Evolutionary conservation across 2,113 vertebrate species (phyloP).

Genomic region (Nannobrachium achirus): DNA sequence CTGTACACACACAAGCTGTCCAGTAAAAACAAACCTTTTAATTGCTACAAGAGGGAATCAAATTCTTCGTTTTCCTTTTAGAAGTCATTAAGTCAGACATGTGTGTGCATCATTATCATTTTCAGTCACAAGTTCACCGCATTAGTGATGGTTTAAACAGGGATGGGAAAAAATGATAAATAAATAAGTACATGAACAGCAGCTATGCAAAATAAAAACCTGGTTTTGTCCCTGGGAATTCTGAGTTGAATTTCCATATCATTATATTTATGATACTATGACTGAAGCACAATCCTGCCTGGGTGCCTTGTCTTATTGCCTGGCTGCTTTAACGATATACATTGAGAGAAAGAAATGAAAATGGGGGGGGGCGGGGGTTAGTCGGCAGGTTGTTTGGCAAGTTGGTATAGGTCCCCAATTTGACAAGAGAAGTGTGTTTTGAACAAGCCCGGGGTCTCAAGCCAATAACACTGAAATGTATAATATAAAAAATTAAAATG

Average conservation of each 20-base stretch:
- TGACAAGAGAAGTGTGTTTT: neutral
- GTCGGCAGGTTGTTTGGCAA: neutral
- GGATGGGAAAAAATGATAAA: slow-evolving; percentile 22
- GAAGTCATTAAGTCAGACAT: slow-evolving; percentile 3
- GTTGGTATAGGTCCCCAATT: neutral
- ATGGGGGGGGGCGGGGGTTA: neutral
- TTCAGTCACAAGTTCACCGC: slow-evolving; percentile 32
- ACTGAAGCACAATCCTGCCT: neutral
- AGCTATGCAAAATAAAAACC: neutral
- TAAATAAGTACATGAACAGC: neutral
- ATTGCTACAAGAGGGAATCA: slow-evolving; percentile 42
- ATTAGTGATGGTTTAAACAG: slow-evolving; percentile 23
- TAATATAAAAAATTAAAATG: too few species aligned
- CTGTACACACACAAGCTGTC: neutral
- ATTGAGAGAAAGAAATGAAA: neutral
- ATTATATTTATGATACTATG: neutral
- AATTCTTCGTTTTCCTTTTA: slow-evolving; percentile 38
- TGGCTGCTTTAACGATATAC: neutral
- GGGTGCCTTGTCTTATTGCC: neutral
- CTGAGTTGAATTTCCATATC: neutral
- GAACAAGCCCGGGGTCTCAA: neutral
- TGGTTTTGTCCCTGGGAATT: neutral
- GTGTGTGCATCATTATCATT: slow-evolving; percentile 35
- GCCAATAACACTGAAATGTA: too few species aligned
- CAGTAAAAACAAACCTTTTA: slow-evolving; percentile 34